Percentiles rank a stretch among this genome's conserved stretches.
These are phyloP conservation scores for Heliangelus exortis DNA, from an alignment of 2,797 vertebrate species.

Conservation along the genomic window DNA sequence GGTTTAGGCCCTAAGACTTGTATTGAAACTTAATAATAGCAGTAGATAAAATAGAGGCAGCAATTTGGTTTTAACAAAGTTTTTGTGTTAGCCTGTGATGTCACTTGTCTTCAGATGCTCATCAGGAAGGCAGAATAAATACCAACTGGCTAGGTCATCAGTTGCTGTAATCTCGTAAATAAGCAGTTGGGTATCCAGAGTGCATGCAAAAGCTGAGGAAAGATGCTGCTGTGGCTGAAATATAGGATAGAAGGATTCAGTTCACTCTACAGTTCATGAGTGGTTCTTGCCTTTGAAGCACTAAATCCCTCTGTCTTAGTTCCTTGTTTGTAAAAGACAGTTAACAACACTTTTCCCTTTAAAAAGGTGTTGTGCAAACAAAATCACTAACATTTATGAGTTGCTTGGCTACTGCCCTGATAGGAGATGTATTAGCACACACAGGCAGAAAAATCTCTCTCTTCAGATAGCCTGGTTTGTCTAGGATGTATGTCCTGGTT, in stretches of 20 bases:
- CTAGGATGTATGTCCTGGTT: slow-evolving; percentile 25
- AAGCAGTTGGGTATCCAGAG: not conserved
- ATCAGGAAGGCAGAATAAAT: not conserved
- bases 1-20: not conserved
- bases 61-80: not conserved
- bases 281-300: slow-evolving; percentile 2
- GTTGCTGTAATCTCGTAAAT: not conserved
- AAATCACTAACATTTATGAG: not conserved
- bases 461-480: slow-evolving; percentile 20
- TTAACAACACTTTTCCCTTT: not conserved
- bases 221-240: not conserved
- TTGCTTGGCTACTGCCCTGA: slow-evolving; percentile 5
- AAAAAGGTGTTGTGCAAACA: slow-evolving; percentile 13
- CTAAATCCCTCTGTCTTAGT: not conserved
- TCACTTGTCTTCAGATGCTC: not conserved
- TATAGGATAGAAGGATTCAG: not conserved
- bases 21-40: not conserved
- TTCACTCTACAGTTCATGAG: not conserved
- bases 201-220: not conserved
- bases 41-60: not conserved
- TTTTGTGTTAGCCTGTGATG: not conserved
- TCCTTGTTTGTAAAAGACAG: not conserved
- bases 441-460: not conserved
- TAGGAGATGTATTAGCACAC: not conserved
- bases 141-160: not conserved